Evolutionary conservation across 2,888 invertebrate genomes (phyloP), one percentile per base, ranked within the genome.

Genomic region (Sphaeridia pumilis): DNA sequence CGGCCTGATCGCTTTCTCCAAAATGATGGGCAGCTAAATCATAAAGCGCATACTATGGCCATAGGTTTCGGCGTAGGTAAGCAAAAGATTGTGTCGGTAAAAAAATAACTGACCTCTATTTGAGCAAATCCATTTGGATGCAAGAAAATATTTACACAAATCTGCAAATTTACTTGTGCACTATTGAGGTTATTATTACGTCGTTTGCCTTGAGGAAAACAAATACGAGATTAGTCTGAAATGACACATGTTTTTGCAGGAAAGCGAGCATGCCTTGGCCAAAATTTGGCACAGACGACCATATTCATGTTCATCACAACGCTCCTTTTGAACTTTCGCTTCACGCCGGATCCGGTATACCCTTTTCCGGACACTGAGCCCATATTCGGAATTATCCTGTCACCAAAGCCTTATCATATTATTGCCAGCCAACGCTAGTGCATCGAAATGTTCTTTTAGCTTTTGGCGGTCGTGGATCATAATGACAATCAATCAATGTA

Each of bases 191-290:
- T n/a, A n/a, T n/a, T n/a, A n/a, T n/a, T n/a, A n/a, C n/a, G n/a
- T n/a, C n/a, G n/a, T n/a, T n/a, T n/a, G n/a, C n/a, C n/a, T n/a
- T n/a, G n/a, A n/a, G n/a, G n/a, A n/a, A n/a, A n/a, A n/a, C n/a
- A n/a, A n/a, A n/a, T n/a, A n/a, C n/a, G n/a, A n/a, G n/a, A n/a
- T n/a, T n/a, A n/a, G n/a, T n/a, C n/a, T n/a, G n/a, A n/a, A n/a
- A n/a, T n/a, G n/a, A 24, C 38, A 53, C 44, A 17, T 10, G 10
- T 63, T 47, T 54, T 74, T 72, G 49, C 70, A 80, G 80, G 80
- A 55, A 76, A 76, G 60, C 72, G 81, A 55, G 73, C 79, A 17
- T 82, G 82, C 65, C 72, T 80, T 1, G 82, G 81, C 1, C 81
- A 81, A 67, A 71, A 75, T 1, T 67, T 81, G 43, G 81, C 80